Base-by-base conservation (phyloP, 2,113 vertebrate species). In the Zosterops japonicus region DNA sequence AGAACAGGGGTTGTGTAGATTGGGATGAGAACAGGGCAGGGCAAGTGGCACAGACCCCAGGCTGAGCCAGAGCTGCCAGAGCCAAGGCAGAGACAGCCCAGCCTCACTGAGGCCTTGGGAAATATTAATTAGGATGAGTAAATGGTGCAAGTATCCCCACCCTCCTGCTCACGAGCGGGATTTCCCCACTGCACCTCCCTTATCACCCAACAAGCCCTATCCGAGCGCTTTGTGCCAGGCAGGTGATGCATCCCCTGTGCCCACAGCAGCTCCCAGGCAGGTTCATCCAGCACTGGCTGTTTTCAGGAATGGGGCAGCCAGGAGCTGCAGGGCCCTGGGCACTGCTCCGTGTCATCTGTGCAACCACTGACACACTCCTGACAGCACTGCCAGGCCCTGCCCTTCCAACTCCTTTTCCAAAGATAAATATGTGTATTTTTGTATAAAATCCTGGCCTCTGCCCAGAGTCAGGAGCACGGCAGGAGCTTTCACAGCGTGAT, bases 161-260 rank as follows among this genome's bases (percentile, higher is more conserved):
- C 15, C 63, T 31, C 28, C 52, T 1, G 0, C 16, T 35, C 60
- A 9, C 0, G 0, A 41, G 24, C 2, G 0, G 42, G 5, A 16
- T 33, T 63, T 68, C 8, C 35, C 53, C 39, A 0, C 41, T 12
- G 31, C 22, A 2, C 44, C 55, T 74, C 24, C 60, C 47, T 12
- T 9, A 4, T 7, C 24, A 5, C 47, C 31, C 31, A 5, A 2
- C 5, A 9, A 72, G 35, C 36, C 50, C 55, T 35, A 8, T 20
- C 15, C 0, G 1, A 33, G 49, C 19, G 0, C 12, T 4, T 16
- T 9, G 0, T 4, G 6, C 27, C 21, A 12, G 44, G 35, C 12
- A 35, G 64, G 53, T 12, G 29, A 12, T 31, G 11, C 36, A 3
- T 36, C 7, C 59, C 31, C 21, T 6, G 39, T 2, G n/a, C 42